Percentiles rank a stretch among this genome's conserved stretches.
Evolutionary conservation across 2,888 invertebrate species (phyloP).

Genomic region (Cerceris ruficornis): DNA sequence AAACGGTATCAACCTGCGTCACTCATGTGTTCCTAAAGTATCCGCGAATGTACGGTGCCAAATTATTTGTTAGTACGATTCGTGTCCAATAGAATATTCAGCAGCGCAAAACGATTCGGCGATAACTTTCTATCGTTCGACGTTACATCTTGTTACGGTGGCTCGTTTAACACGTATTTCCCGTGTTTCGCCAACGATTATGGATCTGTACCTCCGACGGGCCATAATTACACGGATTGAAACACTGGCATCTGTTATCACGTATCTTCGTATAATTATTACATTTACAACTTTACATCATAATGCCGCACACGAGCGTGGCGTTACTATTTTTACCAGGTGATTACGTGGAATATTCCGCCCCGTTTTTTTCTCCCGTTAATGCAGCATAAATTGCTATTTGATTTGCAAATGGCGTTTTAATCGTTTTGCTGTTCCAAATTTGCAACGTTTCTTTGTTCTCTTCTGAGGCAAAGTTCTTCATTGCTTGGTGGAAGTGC

Average conservation of each 20-base stretch:
- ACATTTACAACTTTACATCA: background rate
- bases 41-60: slow-evolving; percentile 9
- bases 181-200: slow-evolving; percentile 38
- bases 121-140: slow-evolving; percentile 54
- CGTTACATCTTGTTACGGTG: slow-evolving; percentile 35
- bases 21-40: no score
- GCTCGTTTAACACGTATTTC: slow-evolving; percentile 53
- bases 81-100: slow-evolving; percentile 51
- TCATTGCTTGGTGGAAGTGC: no score
- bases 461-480: no score
- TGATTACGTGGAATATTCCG: no score
- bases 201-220: slow-evolving; percentile 19
- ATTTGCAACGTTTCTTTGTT: no score
- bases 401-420: no score
- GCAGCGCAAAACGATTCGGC: slow-evolving; percentile 44
- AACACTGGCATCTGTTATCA: slow-evolving; percentile 32
- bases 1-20: no score
- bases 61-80: slow-evolving; percentile 39
- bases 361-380: no score
- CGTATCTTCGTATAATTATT: slow-evolving; percentile 44
- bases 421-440: no score
- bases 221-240: slow-evolving; percentile 42
- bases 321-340: no score
- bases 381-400: no score
- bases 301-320: no score